Evolutionary conservation across 1,140 invertebrate genomes (phyloP).

Genomic region (Aphis craccivora): DNA sequence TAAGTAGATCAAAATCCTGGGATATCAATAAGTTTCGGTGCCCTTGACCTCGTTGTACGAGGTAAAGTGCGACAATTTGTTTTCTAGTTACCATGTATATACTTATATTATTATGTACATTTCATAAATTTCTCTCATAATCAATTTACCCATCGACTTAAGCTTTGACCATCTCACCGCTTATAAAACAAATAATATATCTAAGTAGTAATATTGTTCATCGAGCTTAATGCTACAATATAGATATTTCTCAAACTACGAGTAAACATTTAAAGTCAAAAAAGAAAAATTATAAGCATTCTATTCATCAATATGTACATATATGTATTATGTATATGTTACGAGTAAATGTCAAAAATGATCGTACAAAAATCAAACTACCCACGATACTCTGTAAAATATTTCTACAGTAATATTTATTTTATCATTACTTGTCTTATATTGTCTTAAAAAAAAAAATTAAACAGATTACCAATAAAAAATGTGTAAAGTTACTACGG

Average conservation of each 20-base stretch:
- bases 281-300: neutral
- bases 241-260: neutral
- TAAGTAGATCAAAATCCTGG: neutral
- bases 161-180: neutral
- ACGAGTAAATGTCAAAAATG: too few relatives aligned
- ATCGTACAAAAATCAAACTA: too few relatives aligned
- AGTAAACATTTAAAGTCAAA: neutral
- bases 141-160: neutral
- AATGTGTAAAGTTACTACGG: too few relatives aligned
- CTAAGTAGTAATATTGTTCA: neutral
- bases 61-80: neutral
- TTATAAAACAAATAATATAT: neutral
- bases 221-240: neutral
- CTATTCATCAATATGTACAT: neutral
- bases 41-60: neutral
- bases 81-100: neutral
- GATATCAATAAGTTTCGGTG: neutral
- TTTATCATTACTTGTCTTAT: too few relatives aligned
- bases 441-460: too few relatives aligned
- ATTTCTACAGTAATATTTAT: too few relatives aligned
- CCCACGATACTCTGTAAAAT: too few relatives aligned
- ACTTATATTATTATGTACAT: neutral
- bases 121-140: neutral
- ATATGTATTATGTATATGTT: too few relatives aligned
- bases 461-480: too few relatives aligned